Conservation (phyloP, 2,888 invertebrate genomes). For the Nomada lathburiana region DNA sequence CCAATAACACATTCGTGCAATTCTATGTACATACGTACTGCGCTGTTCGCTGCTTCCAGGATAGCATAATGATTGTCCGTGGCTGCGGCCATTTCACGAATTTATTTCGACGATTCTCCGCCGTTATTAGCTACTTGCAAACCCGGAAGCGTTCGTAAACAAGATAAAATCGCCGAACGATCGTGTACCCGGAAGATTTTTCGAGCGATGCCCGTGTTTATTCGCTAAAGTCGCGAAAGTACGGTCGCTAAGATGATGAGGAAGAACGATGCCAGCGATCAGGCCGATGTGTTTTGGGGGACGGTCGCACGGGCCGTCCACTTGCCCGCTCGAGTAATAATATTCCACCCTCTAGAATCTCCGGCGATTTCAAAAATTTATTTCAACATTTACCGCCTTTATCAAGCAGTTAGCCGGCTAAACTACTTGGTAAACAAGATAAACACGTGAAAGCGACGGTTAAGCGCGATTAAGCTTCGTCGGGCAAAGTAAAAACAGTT, state of each 20-base stretch:
- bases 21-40: neutral
- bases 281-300: slow-evolving; percentile 17
- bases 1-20: neutral
- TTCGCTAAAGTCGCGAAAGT: slow-evolving; percentile 24
- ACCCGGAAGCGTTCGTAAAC: slow-evolving; percentile 49
- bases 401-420: slow-evolving; percentile 30
- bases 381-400: slow-evolving; percentile 38
- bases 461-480: neutral
- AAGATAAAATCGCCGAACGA: slow-evolving; percentile 52
- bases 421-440: slow-evolving; percentile 51
- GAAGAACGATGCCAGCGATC: slow-evolving; percentile 25
- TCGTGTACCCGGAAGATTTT: slow-evolving; percentile 30
- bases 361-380: slow-evolving; percentile 40
- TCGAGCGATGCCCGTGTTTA: slow-evolving; percentile 21
- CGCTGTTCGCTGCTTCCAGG: slow-evolving; percentile 9
- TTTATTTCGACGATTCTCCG: slow-evolving; percentile 49
- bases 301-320: slow-evolving; percentile 7
- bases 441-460: slow-evolving; percentile 14
- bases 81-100: slow-evolving; percentile 35
- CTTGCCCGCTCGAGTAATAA: slow-evolving; percentile 35
- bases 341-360: neutral
- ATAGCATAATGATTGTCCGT: slow-evolving; percentile 40
- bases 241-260: slow-evolving; percentile 8
- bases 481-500: slow-evolving; percentile 14
- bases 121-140: slow-evolving; percentile 55